Conservation (phyloP, 1,140 invertebrate genomes). For the Micrasema minimum region DNA sequence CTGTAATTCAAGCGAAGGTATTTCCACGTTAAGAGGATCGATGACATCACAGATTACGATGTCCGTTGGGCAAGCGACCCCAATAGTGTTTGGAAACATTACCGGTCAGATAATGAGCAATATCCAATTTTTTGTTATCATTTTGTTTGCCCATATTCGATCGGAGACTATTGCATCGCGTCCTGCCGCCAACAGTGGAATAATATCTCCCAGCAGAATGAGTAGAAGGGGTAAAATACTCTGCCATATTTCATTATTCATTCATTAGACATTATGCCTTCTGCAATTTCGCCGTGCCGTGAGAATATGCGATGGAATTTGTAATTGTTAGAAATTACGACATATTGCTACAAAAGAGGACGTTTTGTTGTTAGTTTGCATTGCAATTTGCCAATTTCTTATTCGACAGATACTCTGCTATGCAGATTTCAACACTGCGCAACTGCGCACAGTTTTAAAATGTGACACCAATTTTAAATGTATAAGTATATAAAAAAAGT, state of each 20-base stretch:
- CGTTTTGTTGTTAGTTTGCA: too few species aligned
- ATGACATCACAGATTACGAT: slow-evolving; percentile 51
- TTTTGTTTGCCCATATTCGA: slow-evolving; percentile 26
- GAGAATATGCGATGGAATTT: slow-evolving; percentile 30
- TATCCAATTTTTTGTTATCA: slow-evolving; percentile 43
- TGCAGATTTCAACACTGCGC: background rate
- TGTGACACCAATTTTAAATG: too few species aligned
- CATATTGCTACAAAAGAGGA: too few species aligned
- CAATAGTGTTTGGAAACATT: slow-evolving; percentile 44
- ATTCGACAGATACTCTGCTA: too few species aligned
- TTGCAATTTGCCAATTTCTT: too few species aligned
- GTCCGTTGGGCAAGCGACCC: slow-evolving; percentile 47
- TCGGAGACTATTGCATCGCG: slow-evolving; percentile 28
- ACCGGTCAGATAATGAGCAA: slow-evolving; percentile 41
- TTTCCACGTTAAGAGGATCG: slow-evolving; percentile 33
- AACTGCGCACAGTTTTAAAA: too few species aligned
- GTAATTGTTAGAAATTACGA: background rate
- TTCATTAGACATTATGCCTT: slow-evolving; percentile 32
- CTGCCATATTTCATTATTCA: slow-evolving; percentile 34
- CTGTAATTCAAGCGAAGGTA: slow-evolving; percentile 6
- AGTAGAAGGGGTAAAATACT: slow-evolving; percentile 14
- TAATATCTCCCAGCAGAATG: slow-evolving; percentile 13
- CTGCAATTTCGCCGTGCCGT: slow-evolving; percentile 28
- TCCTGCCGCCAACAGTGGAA: slow-evolving; percentile 20
- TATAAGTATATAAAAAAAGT: too few species aligned